phyloP scores from a whole-genome alignment of 2,888 invertebrate genomes.

The Pachliopta kotzebuea region DNA sequence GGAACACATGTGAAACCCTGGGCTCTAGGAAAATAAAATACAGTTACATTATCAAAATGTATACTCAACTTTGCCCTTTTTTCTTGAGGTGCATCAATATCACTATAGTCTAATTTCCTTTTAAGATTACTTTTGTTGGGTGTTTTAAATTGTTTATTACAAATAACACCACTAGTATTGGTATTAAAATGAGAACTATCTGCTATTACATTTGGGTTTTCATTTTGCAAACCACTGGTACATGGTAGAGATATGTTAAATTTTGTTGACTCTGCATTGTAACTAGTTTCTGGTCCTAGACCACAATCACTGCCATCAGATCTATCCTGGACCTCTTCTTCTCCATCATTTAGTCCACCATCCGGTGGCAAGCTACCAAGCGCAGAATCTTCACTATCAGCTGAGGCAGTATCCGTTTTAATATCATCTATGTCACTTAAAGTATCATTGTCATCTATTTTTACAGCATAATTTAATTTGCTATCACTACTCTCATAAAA shows the following conservation, averaged over 20 bases:
- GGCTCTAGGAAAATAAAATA: slow-evolving; percentile 96
- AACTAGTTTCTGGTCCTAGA: slow-evolving; percentile 86
- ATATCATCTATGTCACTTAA: slow-evolving; percentile 77
- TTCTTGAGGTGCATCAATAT: slow-evolving; percentile 65
- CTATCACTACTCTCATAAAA: slow-evolving; percentile 77
- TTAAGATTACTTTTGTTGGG: slow-evolving; percentile 84
- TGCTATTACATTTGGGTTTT: slow-evolving; percentile 16
- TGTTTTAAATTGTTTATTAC: slow-evolving; percentile 41
- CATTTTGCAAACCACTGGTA: slow-evolving; percentile 46
- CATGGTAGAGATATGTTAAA: slow-evolving; percentile 61
- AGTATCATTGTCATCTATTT: slow-evolving; percentile 75
- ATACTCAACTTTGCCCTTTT: slow-evolving; percentile 90
- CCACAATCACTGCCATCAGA: slow-evolving; percentile 93
- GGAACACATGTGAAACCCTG: slow-evolving; percentile 96
- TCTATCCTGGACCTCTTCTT: slow-evolving; percentile 83
- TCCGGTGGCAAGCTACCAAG: slow-evolving; percentile 81
- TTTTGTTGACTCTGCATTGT: slow-evolving; percentile 72
- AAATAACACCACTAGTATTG: slow-evolving; percentile 34
- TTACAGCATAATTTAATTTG: slow-evolving; percentile 73
- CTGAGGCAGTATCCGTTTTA: slow-evolving; percentile 75
- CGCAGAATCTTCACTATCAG: slow-evolving; percentile 83
- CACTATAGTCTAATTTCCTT: slow-evolving; percentile 73
- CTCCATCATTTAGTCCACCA: slow-evolving; percentile 63
- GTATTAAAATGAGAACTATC: slow-evolving; percentile 36
- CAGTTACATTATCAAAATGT: slow-evolving; percentile 94